A percentile compares a stretch with the other conserved stretches of the same genome.
Conservation (phyloP, 2,888 invertebrate genomes). For the Serrognathus titanus region DNA sequence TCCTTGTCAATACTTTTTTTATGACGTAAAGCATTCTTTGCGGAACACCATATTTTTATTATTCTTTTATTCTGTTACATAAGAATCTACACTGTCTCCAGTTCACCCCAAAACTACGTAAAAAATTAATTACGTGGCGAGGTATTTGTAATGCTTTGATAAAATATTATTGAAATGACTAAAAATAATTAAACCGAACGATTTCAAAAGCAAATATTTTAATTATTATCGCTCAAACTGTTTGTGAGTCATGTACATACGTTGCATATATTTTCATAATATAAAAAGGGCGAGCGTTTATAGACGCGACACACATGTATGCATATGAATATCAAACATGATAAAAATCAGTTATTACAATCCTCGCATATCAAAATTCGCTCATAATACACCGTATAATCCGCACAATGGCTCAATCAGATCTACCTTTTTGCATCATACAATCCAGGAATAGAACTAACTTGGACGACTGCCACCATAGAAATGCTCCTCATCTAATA, state of each 20-base stretch:
- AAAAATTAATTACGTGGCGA: too few relatives aligned
- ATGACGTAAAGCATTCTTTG: too few relatives aligned
- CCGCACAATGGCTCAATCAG: background rate
- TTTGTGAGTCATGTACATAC: background rate
- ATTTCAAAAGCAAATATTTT: too few relatives aligned
- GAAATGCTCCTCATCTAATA: constrained; percentile 22
- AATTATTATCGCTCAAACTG: background rate
- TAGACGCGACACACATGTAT: background rate
- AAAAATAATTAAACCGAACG: too few relatives aligned
- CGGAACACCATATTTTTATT: too few relatives aligned
- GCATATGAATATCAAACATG: constrained; percentile 6
- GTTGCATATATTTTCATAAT: background rate
- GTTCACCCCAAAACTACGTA: too few relatives aligned
- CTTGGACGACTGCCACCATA: constrained; percentile 17
- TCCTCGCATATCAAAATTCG: constrained; percentile 7
- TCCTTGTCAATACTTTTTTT: too few relatives aligned
- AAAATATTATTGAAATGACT: too few relatives aligned
- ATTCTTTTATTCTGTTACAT: too few relatives aligned
- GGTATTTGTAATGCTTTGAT: too few relatives aligned
- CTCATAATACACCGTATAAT: constrained; percentile 7
- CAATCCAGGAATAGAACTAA: background rate
- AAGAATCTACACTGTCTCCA: too few relatives aligned
- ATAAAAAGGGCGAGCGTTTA: background rate
- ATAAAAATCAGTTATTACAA: constrained; percentile 6
- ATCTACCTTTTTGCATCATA: background rate